Conservation (phyloP, 2,113 vertebrate genomes). For the Okapia johnstoni region DNA sequence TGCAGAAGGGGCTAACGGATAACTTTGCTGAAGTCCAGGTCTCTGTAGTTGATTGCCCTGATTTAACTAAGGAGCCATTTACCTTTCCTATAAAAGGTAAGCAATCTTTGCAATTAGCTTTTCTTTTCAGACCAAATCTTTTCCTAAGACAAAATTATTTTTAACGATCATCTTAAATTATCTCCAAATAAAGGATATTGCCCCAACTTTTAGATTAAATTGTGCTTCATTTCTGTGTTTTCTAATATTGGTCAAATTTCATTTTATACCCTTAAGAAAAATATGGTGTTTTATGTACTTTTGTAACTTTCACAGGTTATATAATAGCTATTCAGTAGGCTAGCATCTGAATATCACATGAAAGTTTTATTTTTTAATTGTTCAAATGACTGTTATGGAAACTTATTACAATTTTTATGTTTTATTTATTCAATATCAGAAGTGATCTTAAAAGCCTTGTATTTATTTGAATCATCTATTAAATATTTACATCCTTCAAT, state of each 20-base stretch:
- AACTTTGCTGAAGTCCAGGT: conserved; percentile 93
- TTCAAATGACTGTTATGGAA: background rate
- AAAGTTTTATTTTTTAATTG: conserved; percentile 32
- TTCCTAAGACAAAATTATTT: background rate
- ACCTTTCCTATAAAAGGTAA: conserved; percentile 93
- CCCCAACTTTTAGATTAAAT: background rate
- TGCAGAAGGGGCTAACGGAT: conserved; percentile 88
- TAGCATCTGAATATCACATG: background rate
- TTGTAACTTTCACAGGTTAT: background rate
- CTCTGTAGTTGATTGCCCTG: conserved; percentile 92
- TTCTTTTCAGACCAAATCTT: background rate
- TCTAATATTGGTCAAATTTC: background rate
- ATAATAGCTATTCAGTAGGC: background rate
- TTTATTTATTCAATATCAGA: conserved; percentile 11
- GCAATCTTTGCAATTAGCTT: background rate
- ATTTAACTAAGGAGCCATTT: conserved; percentile 93
- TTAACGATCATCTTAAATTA: conserved; percentile 17
- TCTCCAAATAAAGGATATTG: background rate
- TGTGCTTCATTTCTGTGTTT: conserved; percentile 3
- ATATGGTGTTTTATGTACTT: background rate
- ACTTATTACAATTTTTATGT: background rate
- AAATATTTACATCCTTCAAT: background rate
- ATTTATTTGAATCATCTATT: background rate
- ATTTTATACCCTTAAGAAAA: background rate
- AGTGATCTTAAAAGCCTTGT: background rate